These are phyloP conservation scores for Aproaerema taeniolella DNA, from an alignment of 2,888 invertebrate species.

Conservation along the genomic window DNA sequence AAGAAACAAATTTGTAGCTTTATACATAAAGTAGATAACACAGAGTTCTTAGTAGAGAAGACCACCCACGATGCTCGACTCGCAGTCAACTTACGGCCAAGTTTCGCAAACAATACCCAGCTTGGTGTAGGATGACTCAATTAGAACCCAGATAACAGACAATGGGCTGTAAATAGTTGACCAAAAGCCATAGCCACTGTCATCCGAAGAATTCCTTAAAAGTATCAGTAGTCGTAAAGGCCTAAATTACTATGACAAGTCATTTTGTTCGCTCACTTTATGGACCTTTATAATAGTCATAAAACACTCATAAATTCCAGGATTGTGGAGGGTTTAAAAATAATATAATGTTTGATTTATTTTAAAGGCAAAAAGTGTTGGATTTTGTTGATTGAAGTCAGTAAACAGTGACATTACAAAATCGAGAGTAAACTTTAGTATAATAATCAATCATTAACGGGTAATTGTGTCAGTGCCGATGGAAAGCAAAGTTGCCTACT, in stretches of 20 bases:
- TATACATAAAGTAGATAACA: slow-evolving; percentile 18
- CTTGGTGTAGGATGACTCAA: slow-evolving; percentile 68
- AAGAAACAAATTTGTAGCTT: slow-evolving; percentile 20
- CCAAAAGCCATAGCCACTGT: slow-evolving; percentile 11
- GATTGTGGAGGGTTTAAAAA: slow-evolving; percentile 2
- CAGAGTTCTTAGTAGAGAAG: slow-evolving; percentile 24
- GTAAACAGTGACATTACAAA: slow-evolving; percentile 55
- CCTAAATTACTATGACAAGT: slow-evolving; percentile 8
- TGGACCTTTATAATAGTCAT: slow-evolving; percentile 6
- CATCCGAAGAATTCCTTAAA: slow-evolving; percentile 7
- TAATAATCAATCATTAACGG: slow-evolving; percentile 66
- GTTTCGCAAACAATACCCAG: slow-evolving; percentile 70
- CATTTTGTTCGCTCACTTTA: slow-evolving; percentile 7
- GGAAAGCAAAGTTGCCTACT: slow-evolving; percentile 49
- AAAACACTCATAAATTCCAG: slow-evolving; percentile 8
- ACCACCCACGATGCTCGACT: slow-evolving; percentile 56
- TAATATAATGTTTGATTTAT: slow-evolving; percentile 6
- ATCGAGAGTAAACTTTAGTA: slow-evolving; percentile 59
- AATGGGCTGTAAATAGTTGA: slow-evolving; percentile 58
- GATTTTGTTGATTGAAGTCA: slow-evolving; percentile 25
- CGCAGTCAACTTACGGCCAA: slow-evolving; percentile 50
- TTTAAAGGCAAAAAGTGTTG: slow-evolving; percentile 8
- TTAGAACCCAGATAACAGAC: slow-evolving; percentile 63
- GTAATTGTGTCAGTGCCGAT: slow-evolving; percentile 42
- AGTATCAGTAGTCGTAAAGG: slow-evolving; percentile 8